A percentile compares a stretch with the other conserved stretches of the same genome.
Conservation (phyloP, 2,113 vertebrate genomes). For the Lepisosteus osseus region DNA sequence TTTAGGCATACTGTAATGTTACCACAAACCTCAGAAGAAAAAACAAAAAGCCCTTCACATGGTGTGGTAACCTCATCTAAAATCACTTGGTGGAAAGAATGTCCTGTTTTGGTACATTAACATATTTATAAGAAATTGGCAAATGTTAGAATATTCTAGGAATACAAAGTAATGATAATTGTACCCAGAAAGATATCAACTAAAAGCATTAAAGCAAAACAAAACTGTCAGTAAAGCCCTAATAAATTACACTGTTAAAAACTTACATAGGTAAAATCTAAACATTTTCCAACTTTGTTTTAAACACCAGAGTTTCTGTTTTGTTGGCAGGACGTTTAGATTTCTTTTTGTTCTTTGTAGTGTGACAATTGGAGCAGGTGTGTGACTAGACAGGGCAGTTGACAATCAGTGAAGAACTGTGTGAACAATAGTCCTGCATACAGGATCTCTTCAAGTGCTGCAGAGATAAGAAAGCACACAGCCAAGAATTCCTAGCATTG, state of each 20-base stretch:
- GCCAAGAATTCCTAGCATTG: constrained; percentile 29
- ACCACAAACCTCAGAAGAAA: too few relatives aligned
- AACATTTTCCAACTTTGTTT: too few relatives aligned
- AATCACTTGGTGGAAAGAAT: not conserved
- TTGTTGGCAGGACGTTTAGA: not conserved
- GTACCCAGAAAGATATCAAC: too few relatives aligned
- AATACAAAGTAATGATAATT: too few relatives aligned
- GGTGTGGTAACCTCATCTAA: not conserved
- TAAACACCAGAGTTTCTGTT: too few relatives aligned
- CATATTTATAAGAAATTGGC: too few relatives aligned
- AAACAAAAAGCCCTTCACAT: not conserved
- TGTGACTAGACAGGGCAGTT: constrained; percentile 35
- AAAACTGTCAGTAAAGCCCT: too few relatives aligned
- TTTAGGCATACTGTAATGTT: not conserved
- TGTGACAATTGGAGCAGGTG: constrained; percentile 40
- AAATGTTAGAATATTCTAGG: too few relatives aligned
- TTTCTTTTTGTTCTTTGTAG: not conserved
- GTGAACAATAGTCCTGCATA: constrained; percentile 57
- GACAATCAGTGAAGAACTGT: constrained; percentile 32
- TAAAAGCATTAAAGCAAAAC: too few relatives aligned
- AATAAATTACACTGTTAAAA: too few relatives aligned
- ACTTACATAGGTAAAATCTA: too few relatives aligned
- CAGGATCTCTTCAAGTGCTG: constrained; percentile 46
- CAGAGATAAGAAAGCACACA: constrained; percentile 41
- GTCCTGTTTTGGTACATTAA: too few relatives aligned